Evolutionary conservation across 92 coral and sea anemone genomes (phyloP), one percentile per base, ranked within the genome.

Genomic region (Actinostola sp.): DNA sequence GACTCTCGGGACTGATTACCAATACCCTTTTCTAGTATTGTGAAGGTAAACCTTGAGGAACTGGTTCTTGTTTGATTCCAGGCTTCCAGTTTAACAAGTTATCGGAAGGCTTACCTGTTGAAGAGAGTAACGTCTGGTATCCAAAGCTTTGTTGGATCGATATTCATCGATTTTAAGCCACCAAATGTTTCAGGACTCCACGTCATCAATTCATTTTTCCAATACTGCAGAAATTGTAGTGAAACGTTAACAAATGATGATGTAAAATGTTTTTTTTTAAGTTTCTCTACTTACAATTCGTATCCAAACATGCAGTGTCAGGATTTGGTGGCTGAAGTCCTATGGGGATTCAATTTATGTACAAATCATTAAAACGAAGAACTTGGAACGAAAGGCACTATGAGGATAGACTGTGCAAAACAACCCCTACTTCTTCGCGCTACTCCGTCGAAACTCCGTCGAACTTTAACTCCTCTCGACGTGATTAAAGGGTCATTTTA

Each of bases 111-210:
- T 63, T 83, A 83, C 88, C 79, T 35, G 64, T 83, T 83, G 38
- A 51, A 83, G 0, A 83, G 69, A 38, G 73, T n/a, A 29, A 83
- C 45, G 62, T 83, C 88, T 27, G 88, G 88, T 14, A 30, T 61
- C 88, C 88, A 83, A 17, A 83, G 52, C 24, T 68, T 74, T 2
- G 66, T 42, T 15, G 79, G 84, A 1, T 77, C 84, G 11, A 83
- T 17, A 43, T 77, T 83, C 15, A 83, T 60, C 16, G 84, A 77
- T 30, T 61, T 63, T 29, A 70, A 3, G 14, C 88, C 88, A 62
- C 73, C 84, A 52, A 76, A 83, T 58, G 70, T 56, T 33, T 51
- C 75, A 27, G 88, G 88, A 23, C 70, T 66, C 88, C 88, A 83
- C 14, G 45, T 56, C 8, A 77, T 65, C 21, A 70, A 43, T 12